These are phyloP conservation scores for Megalurothrips usitatus DNA, from an alignment of 2,888 invertebrate genomes.

Conservation along the genomic window DNA sequence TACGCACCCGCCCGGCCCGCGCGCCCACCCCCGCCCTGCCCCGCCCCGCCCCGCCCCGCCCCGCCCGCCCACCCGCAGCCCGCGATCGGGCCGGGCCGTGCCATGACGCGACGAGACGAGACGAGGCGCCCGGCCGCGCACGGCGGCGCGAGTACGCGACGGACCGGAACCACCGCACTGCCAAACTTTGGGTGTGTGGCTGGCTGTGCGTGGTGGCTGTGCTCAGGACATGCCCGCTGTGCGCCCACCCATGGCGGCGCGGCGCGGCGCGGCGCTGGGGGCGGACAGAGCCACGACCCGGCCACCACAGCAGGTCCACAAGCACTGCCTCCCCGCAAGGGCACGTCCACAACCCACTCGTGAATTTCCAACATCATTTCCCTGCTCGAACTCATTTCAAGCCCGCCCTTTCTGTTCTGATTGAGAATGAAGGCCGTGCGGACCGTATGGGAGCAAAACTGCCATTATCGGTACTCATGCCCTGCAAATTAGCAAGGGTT, in stretches of 20 bases:
- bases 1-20: no score
- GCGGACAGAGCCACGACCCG: not conserved
- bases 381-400: no score
- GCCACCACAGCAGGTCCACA: no score
- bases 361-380: no score
- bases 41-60: no score
- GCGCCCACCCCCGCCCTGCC: no score
- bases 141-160: not conserved
- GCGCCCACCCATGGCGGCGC: not conserved
- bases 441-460: not conserved
- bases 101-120: not conserved
- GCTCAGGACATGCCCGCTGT: not conserved
- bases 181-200: not conserved
- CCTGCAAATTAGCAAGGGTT: no score
- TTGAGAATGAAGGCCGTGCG: not conserved
- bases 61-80: no score
- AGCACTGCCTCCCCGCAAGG: no score
- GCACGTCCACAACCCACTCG: no score
- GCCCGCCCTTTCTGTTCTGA: no score
- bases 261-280: not conserved
- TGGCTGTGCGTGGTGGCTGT: not conserved
- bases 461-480: no score
- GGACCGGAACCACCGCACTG: not conserved
- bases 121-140: not conserved
- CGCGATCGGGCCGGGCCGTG: not conserved